Base-by-base conservation (phyloP, 2,113 vertebrate species). In the Thunnus maccoyii region DNA sequence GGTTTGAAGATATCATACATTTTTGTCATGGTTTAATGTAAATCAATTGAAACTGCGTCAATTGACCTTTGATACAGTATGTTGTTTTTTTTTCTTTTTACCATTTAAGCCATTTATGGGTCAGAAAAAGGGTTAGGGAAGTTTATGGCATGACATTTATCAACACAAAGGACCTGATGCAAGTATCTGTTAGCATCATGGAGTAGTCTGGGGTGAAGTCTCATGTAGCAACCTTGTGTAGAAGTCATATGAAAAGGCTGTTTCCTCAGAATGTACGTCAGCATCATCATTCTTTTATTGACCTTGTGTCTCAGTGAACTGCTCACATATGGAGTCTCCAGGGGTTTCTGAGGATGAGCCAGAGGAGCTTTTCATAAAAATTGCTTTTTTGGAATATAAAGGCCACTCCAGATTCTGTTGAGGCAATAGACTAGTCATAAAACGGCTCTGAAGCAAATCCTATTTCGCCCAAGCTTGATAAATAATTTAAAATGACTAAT, bases 401-500 rank as follows among this genome's bases (percentile, higher is more conserved):
- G 62, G 52, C 77, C 25, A 32, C 70, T 90, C 61, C 75, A 69
- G 65, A 88, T 84, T 74, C 66, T 74, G 76, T 68, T 74, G 32
- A 80, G 84, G 76, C 72, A 64, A 27, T 62, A 62, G 62, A 51
- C 65, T 52, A 55, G 75, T 90, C 83, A 84, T 81, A 85, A 92
- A 91, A 77, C 16, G 1, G 57, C 55, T 81, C 65, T 80, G 87
- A 56, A 85, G 84, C 77, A 88, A 94, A 91, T 91, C 89, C 82
- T 90, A 79, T 91, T 94, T 87, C 84, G 90, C 77, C 86, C 73
- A 72, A 65, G 57, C 92, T 86, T 94, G 90, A 94, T 95, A 85
- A 94, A 95, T 95, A 93, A 95, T 95, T 92, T 82, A 94, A 91
- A 91, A 91, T 93, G 93, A 95, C 93, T 95, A 94, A 95, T 94